Evolutionary conservation across 2,888 invertebrate species (phyloP).

Genomic region (Ormyrus rosae): DNA sequence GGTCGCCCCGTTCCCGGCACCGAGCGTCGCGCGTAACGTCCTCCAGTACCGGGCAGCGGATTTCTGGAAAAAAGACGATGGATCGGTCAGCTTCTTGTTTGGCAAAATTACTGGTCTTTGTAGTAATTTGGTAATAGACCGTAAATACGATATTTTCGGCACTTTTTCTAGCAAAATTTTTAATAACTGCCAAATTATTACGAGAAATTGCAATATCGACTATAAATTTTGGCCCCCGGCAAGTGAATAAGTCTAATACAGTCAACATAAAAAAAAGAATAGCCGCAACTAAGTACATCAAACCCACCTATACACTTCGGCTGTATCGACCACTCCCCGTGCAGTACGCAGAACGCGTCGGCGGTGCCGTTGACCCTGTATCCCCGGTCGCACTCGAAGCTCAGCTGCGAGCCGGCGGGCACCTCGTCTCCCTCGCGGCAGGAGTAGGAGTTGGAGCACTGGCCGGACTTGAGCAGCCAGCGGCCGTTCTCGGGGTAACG

Average conservation of each 20-base stretch:
- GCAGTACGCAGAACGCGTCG: slow-evolving; percentile 64
- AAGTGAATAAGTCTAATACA: too few relatives aligned
- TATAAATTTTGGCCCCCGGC: too few relatives aligned
- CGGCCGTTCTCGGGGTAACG: slow-evolving; percentile 66
- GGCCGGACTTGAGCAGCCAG: slow-evolving; percentile 64
- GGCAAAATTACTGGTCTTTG: too few relatives aligned
- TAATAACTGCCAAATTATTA: too few relatives aligned
- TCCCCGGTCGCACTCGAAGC: slow-evolving; percentile 68
- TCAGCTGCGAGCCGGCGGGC: slow-evolving; percentile 64
- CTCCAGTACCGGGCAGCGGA: slow-evolving; percentile 64
- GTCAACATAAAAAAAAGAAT: too few relatives aligned
- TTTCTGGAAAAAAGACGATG: slow-evolving; percentile 61
- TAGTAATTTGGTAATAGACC: too few relatives aligned
- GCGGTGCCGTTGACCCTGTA: slow-evolving; percentile 61
- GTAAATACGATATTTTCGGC: too few relatives aligned
- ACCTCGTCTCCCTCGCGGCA: slow-evolving; percentile 60
- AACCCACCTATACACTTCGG: slow-evolving; percentile 66
- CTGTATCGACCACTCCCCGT: slow-evolving; percentile 65
- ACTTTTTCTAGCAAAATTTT: too few relatives aligned
- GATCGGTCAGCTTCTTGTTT: too few relatives aligned
- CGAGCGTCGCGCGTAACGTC: slow-evolving; percentile 60
- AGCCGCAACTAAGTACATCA: too few relatives aligned
- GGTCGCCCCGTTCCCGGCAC: slow-evolving; percentile 49
- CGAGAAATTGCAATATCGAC: too few relatives aligned
- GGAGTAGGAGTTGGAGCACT: slow-evolving; percentile 60